These are phyloP conservation scores for Fistularia tabacaria DNA, from an alignment of 2,797 vertebrate genomes.

Conservation along the genomic window DNA sequence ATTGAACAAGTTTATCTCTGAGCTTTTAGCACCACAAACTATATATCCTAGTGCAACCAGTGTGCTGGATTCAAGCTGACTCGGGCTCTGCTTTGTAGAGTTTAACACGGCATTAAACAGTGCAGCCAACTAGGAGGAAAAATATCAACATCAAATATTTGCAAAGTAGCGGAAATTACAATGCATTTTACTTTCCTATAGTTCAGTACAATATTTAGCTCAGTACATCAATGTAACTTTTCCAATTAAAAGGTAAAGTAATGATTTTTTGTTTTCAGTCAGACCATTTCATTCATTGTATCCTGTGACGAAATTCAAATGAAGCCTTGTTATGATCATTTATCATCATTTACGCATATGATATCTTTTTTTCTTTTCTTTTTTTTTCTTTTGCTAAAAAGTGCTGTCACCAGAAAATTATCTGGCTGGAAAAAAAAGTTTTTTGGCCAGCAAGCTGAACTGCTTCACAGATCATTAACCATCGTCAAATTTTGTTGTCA, in stretches of 20 bases:
- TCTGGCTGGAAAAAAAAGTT: too few species aligned
- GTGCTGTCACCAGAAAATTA: too few species aligned
- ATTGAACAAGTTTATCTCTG: constrained; percentile 67
- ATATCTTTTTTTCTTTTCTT: too few species aligned
- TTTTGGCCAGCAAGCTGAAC: too few species aligned
- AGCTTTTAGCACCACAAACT: constrained; percentile 71
- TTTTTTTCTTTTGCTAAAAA: too few species aligned
- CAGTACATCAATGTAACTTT: neutral
- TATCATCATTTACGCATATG: too few species aligned
- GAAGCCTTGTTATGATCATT: too few species aligned
- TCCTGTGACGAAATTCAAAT: too few species aligned
- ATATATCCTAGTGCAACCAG: constrained; percentile 76
- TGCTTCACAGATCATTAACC: too few species aligned
- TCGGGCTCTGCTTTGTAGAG: constrained; percentile 61
- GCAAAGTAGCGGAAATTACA: neutral
- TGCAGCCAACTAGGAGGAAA: constrained; percentile 56
- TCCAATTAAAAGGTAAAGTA: neutral
- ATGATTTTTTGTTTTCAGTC: neutral
- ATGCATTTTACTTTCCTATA: neutral
- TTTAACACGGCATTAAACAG: constrained; percentile 66
- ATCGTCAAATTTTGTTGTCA: too few species aligned
- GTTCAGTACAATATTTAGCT: neutral
- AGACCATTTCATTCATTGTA: neutral
- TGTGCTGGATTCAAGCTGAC: constrained; percentile 72
- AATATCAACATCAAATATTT: neutral